Base-by-base conservation (phyloP, 2,888 invertebrate genomes). In the Macrosoma leucophasiata region DNA sequence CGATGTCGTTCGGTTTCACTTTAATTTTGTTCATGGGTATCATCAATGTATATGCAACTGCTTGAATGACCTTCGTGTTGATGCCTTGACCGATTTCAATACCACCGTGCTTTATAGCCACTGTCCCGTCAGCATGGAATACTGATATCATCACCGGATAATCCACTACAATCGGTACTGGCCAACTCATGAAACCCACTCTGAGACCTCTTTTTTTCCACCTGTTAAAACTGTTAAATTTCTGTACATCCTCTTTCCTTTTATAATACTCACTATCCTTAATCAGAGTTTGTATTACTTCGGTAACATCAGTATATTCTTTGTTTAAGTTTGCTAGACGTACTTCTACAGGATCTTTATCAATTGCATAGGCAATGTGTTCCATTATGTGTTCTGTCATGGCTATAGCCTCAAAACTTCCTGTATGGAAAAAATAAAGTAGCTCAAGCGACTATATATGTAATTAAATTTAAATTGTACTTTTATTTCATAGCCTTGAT, bases 31-130 rank as follows among this genome's bases (percentile, higher is more conserved):
- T 87, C 28, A 94, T 41, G 1, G 89, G 86, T 11, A 93, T 86
- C 8, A 89, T 89, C 12, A 93, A 70, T 1, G 81, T 78, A 50
- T 90, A 85, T 0, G 92, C 92, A 39, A 88, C 89, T 1, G 91
- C 90, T 81, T 91, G 91, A 2, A 89, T 88, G 0, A 88, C 86
- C 85, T 91, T 81, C 0, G 81, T 82, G 41, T 88, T 89, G 28
- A 93, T 87, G 0, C 93, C 94, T 68, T 94, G 94, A 0, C 94
- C 94, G 76, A 89, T 88, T 67, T 91, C 91, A 11, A 90, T 82
- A 1, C 91, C 91, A 1, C 88, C 90, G 46, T 92, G 91, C 1
- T 87, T 72, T 29, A 93, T 77, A 1, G 88, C 72, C 0, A 94
- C 88, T 0, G 88, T 87, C 0, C 89, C 91, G 60, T 91, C 90